Percentiles rank a stretch among this genome's conserved stretches.
phyloP scores from a whole-genome alignment of 1,140 invertebrate species.

The Andrena cerasifolii region DNA sequence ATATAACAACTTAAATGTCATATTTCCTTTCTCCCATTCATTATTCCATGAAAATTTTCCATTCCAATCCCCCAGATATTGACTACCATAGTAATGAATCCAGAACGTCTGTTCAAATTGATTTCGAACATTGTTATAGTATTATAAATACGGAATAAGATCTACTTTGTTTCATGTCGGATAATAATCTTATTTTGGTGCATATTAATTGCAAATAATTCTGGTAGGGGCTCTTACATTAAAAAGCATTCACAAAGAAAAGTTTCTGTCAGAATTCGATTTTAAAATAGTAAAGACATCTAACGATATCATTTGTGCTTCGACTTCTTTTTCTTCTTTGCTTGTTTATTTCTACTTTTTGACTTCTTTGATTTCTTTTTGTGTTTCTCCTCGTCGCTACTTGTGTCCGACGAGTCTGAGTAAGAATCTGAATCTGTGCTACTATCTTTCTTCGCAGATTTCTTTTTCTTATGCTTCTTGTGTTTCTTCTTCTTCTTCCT shows the following conservation, averaged over 20 bases:
- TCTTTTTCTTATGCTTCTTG: constrained; percentile 79
- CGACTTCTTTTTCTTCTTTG: constrained; percentile 84
- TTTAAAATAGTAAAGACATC: constrained; percentile 32
- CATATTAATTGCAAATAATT: constrained; percentile 36
- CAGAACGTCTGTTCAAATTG: constrained; percentile 27
- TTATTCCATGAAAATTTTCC: constrained; percentile 20
- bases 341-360: constrained; percentile 80
- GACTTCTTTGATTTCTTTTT: constrained; percentile 81
- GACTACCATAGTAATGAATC: constrained; percentile 19
- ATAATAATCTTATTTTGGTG: constrained; percentile 33
- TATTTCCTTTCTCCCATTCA: constrained; percentile 2
- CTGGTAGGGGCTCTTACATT: constrained; percentile 31
- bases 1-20: constrained; percentile 30
- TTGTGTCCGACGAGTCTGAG: constrained; percentile 79
- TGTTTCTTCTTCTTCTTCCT: constrained; percentile 79
- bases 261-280: constrained; percentile 28
- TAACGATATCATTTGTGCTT: constrained; percentile 82
- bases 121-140: constrained; percentile 31
- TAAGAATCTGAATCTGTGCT: constrained; percentile 78
- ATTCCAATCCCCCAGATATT: constrained; percentile 4
- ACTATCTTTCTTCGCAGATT: constrained; percentile 72
- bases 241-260: constrained; percentile 51
- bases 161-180: constrained; percentile 25
- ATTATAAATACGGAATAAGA: constrained; percentile 47
- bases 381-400: constrained; percentile 81